These are phyloP conservation scores for Scomberomorus guttatus DNA, from an alignment of 2,797 vertebrate species.

Conservation along the genomic window DNA sequence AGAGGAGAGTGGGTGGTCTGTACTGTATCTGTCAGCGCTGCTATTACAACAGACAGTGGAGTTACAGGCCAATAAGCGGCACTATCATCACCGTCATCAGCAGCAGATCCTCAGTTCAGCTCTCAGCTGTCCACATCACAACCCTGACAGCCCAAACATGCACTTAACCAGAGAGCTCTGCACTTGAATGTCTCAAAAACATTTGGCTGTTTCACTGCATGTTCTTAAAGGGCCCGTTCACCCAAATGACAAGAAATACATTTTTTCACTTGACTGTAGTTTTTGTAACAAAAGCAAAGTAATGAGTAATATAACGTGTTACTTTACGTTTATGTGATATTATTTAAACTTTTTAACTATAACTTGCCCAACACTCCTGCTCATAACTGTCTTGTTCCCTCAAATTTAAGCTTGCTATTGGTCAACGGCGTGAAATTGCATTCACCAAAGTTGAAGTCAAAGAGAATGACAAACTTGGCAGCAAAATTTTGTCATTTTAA, in stretches of 20 bases:
- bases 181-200: constrained; percentile 56
- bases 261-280: constrained; percentile 4
- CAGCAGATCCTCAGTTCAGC: constrained; percentile 75
- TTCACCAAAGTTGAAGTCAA: too few relatives aligned
- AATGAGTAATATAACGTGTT: too few relatives aligned
- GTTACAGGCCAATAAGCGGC: constrained; percentile 81
- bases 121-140: constrained; percentile 78
- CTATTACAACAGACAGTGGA: constrained; percentile 81
- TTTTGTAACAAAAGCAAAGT: too few relatives aligned
- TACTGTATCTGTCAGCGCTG: constrained; percentile 78
- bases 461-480: too few relatives aligned
- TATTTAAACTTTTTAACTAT: too few relatives aligned
- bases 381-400: too few relatives aligned
- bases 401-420: too few relatives aligned
- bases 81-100: constrained; percentile 82
- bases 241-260: neutral
- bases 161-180: constrained; percentile 65
- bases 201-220: constrained; percentile 37
- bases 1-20: constrained; percentile 81
- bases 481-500: too few relatives aligned
- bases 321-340: too few relatives aligned
- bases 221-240: constrained; percentile 35
- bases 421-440: too few relatives aligned
- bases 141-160: constrained; percentile 71
- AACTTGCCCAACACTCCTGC: too few relatives aligned